Evolutionary conservation across 2,888 invertebrate species (phyloP), one percentile per base, ranked within the genome.

Genomic region (Cerceris rybyensis): DNA sequence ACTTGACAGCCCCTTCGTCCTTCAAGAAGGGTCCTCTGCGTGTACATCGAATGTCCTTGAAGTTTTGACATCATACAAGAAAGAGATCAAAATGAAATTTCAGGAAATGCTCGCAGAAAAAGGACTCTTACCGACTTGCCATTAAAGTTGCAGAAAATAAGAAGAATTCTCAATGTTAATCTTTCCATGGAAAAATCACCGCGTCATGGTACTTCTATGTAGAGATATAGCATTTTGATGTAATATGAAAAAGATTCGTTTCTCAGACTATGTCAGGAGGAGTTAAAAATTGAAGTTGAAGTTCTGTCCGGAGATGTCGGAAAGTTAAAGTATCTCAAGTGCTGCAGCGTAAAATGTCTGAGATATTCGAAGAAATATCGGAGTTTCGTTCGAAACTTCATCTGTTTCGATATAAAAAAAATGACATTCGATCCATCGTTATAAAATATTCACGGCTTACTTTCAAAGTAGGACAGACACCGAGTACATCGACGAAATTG

Each of bases 1-100:
- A 81, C 88, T 87, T 86, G 86, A 88, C 86, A 86, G 82, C 80
- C 85, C 86, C 86, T 81, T 76, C 82, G 84, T 86, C 84, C 84
- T 86, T 80, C 85, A 83, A 82, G 75, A 80, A 86, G 81, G 84
- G 75, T 81, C 83, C 80, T 75, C 71, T 50, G n/a, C 66, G 75
- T 72, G 80, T 76, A 78, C 85, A 80, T 83, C 82, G 78, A 86
- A 84, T 81, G 79, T 80, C 78, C 84, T 80, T 75, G 66, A 83
- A 81, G 76, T 74, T 80, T 79, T 78, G 65, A 77, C 75, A 52
- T 76, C 69, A 78, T 72, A 70, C 72, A 63, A 75, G 77, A 80
- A 85, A 83, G 76, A 80, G 81, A 82, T 84, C 74, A 70, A 82
- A 88, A 88, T 85, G 83, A 85, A 88, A 88, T 88, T 86, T 84